Conservation (phyloP, 35 echinoderm and acorn worm genomes). For the Patiria miniata region DNA sequence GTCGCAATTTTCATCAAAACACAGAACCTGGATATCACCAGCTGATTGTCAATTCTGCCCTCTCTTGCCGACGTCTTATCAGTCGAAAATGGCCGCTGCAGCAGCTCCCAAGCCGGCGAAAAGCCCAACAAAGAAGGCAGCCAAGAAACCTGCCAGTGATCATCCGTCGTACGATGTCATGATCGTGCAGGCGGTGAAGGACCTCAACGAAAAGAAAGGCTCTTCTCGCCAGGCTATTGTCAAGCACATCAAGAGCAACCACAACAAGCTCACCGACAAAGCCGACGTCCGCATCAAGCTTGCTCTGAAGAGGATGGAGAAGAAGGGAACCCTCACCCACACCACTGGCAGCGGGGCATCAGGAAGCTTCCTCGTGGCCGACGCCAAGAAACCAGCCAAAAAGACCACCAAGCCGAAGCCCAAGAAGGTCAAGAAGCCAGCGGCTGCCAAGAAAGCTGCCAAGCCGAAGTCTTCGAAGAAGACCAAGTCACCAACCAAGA, state of each 20-base stretch:
- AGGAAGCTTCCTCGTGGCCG: slow-evolving; percentile 67
- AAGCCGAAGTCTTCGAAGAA: slow-evolving; percentile 26
- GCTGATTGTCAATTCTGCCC: slow-evolving; percentile 21
- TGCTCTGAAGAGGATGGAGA: slow-evolving; percentile 67
- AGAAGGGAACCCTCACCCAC: slow-evolving; percentile 49
- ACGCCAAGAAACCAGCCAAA: neutral
- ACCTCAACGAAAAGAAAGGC: slow-evolving; percentile 68
- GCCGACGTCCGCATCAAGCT: slow-evolving; percentile 69
- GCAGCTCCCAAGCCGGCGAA: slow-evolving; percentile 22
- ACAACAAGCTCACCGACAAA: slow-evolving; percentile 62
- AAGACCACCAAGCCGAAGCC: slow-evolving; percentile 44
- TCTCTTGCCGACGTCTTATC: neutral
- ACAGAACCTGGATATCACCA: neutral
- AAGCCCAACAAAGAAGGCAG: neutral
- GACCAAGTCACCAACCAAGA: slow-evolving; percentile 48
- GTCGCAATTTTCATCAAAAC: slow-evolving; percentile 25
- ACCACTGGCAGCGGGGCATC: slow-evolving; percentile 83
- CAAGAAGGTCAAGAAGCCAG: slow-evolving; percentile 36
- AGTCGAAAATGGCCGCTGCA: slow-evolving; percentile 44
- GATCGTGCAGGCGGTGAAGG: slow-evolving; percentile 68
- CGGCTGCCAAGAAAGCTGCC: slow-evolving; percentile 43
- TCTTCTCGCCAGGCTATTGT: slow-evolving; percentile 83
- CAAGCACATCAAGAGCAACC: slow-evolving; percentile 75
- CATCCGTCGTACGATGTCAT: slow-evolving; percentile 85
- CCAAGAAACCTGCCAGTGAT: slow-evolving; percentile 10